Evolutionary conservation across 2,797 vertebrate species (phyloP).

Genomic region (Sebastes diploproa): DNA sequence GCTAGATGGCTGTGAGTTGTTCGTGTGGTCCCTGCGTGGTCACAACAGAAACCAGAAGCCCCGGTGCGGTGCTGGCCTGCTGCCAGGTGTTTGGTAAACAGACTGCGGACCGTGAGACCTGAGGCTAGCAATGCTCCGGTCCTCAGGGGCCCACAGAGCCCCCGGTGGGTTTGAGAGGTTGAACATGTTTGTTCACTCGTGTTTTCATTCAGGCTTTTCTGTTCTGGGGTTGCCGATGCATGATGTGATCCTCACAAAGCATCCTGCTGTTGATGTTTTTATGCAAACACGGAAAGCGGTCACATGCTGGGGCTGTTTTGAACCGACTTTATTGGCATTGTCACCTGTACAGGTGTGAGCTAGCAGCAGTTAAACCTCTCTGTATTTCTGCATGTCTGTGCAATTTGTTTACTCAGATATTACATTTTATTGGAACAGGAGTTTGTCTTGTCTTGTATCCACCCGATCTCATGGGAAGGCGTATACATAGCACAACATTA

Average conservation of each 20-base stretch:
- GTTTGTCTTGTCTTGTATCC: neutral
- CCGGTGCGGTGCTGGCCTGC: conserved; percentile 14
- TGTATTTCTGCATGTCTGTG: neutral
- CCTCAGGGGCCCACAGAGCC: neutral
- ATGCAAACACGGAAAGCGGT: neutral
- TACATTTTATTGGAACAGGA: neutral
- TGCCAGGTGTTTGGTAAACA: conserved; percentile 56
- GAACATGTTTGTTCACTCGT: neutral
- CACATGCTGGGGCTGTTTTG: conserved; percentile 1
- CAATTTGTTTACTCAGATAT: neutral
- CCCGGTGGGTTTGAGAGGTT: neutral
- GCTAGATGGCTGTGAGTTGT: conserved; percentile 23
- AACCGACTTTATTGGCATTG: neutral
- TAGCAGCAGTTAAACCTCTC: neutral
- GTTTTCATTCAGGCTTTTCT: neutral
- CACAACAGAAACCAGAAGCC: conserved; percentile 39
- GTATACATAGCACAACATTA: no score
- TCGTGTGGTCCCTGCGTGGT: neutral
- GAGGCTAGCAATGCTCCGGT: neutral
- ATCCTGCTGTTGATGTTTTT: neutral
- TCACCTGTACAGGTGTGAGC: neutral
- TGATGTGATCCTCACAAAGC: neutral
- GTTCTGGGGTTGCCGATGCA: neutral
- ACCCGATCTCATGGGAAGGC: no score
- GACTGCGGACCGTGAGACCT: neutral